phyloP scores from a whole-genome alignment of 2,113 vertebrate species.

The Plotosus lineatus region DNA sequence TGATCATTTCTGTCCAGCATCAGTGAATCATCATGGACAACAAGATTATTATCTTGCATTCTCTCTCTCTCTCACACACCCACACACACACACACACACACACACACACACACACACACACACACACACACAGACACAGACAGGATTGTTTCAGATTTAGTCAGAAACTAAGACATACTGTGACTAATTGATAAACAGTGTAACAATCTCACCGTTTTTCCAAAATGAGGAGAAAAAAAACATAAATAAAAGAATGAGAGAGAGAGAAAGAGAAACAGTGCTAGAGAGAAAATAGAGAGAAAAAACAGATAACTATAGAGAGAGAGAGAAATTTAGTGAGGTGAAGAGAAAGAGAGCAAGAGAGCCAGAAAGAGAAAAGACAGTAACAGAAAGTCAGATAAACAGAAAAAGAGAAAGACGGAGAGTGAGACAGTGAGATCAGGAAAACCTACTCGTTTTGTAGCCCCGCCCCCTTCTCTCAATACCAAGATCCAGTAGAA shows the following conservation, averaged over 20 bases:
- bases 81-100: conserved; percentile 7
- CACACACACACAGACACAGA: background rate
- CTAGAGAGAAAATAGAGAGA: background rate
- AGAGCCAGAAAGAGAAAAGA: background rate
- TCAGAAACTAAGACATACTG: background rate
- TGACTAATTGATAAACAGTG: background rate
- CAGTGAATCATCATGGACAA: conserved; percentile 17
- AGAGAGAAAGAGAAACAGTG: background rate
- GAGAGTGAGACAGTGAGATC: too few species aligned
- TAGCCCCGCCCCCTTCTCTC: too few species aligned
- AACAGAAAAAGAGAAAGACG: too few species aligned
- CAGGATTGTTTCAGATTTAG: background rate
- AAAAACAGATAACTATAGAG: background rate
- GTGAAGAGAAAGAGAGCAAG: background rate
- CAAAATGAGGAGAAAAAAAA: background rate
- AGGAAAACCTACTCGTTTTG: too few species aligned
- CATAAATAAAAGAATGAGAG: background rate
- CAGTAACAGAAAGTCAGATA: background rate
- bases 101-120: background rate
- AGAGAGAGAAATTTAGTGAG: too few species aligned
- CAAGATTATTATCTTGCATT: background rate
- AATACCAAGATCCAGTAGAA: too few species aligned
- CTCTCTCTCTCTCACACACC: background rate
- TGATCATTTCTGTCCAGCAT: conserved; percentile 1
- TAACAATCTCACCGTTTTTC: background rate